Conservation (phyloP, 2,113 vertebrate species). For the Nesogale talazaci region DNA sequence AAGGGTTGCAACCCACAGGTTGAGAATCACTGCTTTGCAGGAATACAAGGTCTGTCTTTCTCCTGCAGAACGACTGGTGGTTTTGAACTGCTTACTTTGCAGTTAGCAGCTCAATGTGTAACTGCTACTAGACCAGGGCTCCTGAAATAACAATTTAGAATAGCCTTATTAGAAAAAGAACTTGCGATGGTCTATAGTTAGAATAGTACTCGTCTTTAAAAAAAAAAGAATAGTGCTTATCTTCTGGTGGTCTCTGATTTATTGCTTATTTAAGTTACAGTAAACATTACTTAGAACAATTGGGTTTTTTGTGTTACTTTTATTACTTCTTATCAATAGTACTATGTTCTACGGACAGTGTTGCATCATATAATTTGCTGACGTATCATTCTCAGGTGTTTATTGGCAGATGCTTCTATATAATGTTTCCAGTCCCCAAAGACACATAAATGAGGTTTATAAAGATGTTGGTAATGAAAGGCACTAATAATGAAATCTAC, state of each 20-base stretch:
- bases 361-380: background rate
- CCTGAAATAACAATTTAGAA: background rate
- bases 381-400: background rate
- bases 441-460: background rate
- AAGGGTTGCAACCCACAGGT: too few species aligned
- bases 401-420: background rate
- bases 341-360: background rate
- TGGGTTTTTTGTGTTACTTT: background rate
- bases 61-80: too few species aligned
- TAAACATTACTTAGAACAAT: background rate
- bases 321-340: background rate
- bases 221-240: slow-evolving; percentile 35
- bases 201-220: slow-evolving; percentile 39
- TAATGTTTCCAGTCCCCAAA: background rate
- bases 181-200: background rate
- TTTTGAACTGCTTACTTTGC: too few species aligned
- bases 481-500: background rate
- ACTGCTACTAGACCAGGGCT: too few species aligned
- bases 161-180: slow-evolving; percentile 37
- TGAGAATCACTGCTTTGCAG: too few species aligned
- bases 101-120: too few species aligned
- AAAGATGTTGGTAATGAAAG: background rate
- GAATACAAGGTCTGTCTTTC: too few species aligned
- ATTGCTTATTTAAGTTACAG: background rate
- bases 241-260: background rate